A percentile compares a stretch with the other conserved stretches of the same genome.
Conservation (phyloP, 2,797 vertebrate species). For the Brachyrhaphis roseni region DNA sequence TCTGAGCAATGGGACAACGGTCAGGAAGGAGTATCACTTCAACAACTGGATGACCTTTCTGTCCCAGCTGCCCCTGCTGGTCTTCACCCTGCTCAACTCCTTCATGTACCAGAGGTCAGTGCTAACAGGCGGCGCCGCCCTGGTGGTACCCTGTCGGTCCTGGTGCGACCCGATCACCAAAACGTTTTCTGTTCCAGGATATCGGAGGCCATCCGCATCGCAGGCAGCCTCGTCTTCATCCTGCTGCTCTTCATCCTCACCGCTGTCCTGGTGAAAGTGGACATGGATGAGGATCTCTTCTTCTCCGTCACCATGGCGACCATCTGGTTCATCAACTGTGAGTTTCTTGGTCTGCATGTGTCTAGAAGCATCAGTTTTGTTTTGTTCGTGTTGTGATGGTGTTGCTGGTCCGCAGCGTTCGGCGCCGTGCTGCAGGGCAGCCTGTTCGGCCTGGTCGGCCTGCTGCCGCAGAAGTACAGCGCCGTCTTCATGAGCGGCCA, state of each 20-base stretch:
- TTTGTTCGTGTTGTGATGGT: background rate
- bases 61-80: conserved; percentile 89
- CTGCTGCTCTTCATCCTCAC: conserved; percentile 87
- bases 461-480: conserved; percentile 87
- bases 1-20: conserved; percentile 63
- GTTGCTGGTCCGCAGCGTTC: conserved; percentile 76
- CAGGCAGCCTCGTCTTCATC: conserved; percentile 85
- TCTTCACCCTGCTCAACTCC: conserved; percentile 92
- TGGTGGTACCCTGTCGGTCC: background rate
- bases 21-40: conserved; percentile 81
- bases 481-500: conserved; percentile 91
- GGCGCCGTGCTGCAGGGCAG: conserved; percentile 89
- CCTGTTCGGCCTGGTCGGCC: conserved; percentile 87
- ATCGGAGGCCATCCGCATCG: conserved; percentile 83
- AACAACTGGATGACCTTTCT: conserved; percentile 92
- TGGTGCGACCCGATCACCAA: background rate
- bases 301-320: conserved; percentile 90
- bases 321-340: conserved; percentile 92
- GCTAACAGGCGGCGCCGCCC: background rate
- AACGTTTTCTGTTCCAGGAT: conserved; percentile 73
- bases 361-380: background rate
- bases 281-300: conserved; percentile 75
- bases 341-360: conserved; percentile 32
- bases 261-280: conserved; percentile 82
- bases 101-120: conserved; percentile 89